Conservation (phyloP, 2,113 vertebrate genomes). For the Hepsetus odoe region DNA sequence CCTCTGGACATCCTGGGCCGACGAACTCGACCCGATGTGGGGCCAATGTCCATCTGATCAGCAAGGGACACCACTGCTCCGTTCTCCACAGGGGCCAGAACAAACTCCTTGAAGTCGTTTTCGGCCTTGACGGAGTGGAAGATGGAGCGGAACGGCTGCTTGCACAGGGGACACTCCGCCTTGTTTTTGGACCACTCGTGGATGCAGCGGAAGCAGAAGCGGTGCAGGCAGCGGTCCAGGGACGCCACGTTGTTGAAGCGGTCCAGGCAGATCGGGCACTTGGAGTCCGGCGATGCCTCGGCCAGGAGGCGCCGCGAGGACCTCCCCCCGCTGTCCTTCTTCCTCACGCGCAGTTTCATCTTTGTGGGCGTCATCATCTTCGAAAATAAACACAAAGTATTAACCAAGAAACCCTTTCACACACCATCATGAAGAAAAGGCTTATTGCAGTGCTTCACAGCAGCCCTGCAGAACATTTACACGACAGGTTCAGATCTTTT, state of each 20-base stretch:
- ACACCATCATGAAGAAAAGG: neutral
- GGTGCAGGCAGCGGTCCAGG: constrained; percentile 90
- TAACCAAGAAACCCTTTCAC: neutral
- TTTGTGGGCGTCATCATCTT: constrained; percentile 82
- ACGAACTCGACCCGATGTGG: constrained; percentile 59
- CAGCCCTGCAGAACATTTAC: no score
- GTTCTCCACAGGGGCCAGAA: constrained; percentile 78
- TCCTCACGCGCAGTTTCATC: constrained; percentile 75
- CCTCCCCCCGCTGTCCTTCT: constrained; percentile 61
- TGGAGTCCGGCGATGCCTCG: constrained; percentile 92
- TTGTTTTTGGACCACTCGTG: constrained; percentile 99
- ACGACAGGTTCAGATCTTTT: no score
- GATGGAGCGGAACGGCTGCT: constrained; percentile 93
- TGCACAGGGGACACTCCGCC: constrained; percentile 95
- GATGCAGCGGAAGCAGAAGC: constrained; percentile 95
- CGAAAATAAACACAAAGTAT: neutral
- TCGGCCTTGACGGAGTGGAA: constrained; percentile 94
- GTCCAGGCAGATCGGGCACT: constrained; percentile 97
- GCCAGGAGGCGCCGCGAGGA: constrained; percentile 59
- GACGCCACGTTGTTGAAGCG: constrained; percentile 90
- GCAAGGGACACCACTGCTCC: constrained; percentile 71
- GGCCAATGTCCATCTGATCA: constrained; percentile 79
- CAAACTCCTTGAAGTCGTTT: constrained; percentile 90
- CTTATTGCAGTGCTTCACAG: no score
- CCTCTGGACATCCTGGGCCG: constrained; percentile 2